These are phyloP conservation scores for Chloebia gouldiae DNA, from an alignment of 2,113 vertebrate species.

Conservation along the genomic window DNA sequence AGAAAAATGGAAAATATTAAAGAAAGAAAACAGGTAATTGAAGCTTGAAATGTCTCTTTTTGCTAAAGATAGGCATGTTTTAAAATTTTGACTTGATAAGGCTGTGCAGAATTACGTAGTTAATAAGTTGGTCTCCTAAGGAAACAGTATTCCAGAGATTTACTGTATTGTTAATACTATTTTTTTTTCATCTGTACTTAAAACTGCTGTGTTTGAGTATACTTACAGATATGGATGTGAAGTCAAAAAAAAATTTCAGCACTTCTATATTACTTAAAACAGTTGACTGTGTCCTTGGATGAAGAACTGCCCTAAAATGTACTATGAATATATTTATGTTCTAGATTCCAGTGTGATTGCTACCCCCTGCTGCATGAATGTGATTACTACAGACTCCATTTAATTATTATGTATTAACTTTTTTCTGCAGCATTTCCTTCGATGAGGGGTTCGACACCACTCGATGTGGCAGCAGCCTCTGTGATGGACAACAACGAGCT, in stretches of 20 bases:
- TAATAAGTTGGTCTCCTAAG: not conserved
- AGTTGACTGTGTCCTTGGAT: not conserved
- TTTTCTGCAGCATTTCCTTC: constrained; percentile 86
- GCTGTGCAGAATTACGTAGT: not conserved
- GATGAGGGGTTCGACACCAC: constrained; percentile 95
- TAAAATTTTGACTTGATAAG: not conserved
- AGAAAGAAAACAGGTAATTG: not conserved
- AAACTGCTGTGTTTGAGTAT: not conserved
- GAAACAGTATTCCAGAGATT: not conserved
- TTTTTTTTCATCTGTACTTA: not conserved
- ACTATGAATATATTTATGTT: not conserved
- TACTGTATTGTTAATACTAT: not conserved
- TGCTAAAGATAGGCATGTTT: not conserved
- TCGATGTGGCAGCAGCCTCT: constrained; percentile 96
- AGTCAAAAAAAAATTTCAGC: not conserved
- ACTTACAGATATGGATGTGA: not conserved
- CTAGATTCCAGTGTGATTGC: constrained; percentile 30
- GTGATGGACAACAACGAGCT: constrained; percentile 99
- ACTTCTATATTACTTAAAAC: not conserved
- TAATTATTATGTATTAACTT: not conserved
- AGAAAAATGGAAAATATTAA: not conserved
- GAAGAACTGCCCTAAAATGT: not conserved
- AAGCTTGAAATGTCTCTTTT: not conserved
- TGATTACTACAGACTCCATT: not conserved
- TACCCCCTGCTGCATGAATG: constrained; percentile 61